Evolutionary conservation across 2,888 invertebrate genomes (phyloP), one percentile per base, ranked within the genome.

Genomic region (Meta bourneti): DNA sequence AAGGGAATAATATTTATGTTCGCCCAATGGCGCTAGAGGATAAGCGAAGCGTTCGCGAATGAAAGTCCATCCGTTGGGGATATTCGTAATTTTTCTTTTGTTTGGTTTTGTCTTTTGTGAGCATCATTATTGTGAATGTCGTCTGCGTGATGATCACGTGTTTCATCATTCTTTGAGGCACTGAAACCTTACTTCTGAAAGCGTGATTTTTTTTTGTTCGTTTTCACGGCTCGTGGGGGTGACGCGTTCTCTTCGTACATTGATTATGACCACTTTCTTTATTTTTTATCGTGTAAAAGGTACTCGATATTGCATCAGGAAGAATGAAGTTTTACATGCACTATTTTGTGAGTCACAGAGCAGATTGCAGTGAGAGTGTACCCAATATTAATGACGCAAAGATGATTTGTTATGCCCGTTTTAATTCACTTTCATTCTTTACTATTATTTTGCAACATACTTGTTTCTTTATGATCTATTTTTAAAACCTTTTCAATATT

Each of bases 141-240:
- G 16, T 20, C 74, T 8, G 20, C 74, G 83, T 84, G 83, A 20
- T 75, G 61, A 74, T 84, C 83, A 84, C 83, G 83, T 84, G 83
- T 61, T 79, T 77, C 49, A 61, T 34, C 79, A 34, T 20, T 6
- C 13, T 52, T 7, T 54, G 9, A 16, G 9, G 61, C 20, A 77
- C 34, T 79, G 61, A 54, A 54, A 79, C 61, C 34, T 20, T n/a
- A 51, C 34, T 7, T 9, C 34, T 34, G 54, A 9, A 9, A 20
- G 34, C 61, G 34, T 51, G 34, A 34, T 79, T 11, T 79, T 79
- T 34, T 54, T 79, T 13, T 61, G 13, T 61, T 61, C 61, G 13
- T 16, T 61, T 61, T 61, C 61, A 61, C 5, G 61, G 9, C 11
- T 61, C n/a, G 9, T 5, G 6, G 61, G 11, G 61, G 11, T 61